These are phyloP conservation scores for Crossocerus cetratus DNA, from an alignment of 2,888 invertebrate genomes.

Conservation along the genomic window DNA sequence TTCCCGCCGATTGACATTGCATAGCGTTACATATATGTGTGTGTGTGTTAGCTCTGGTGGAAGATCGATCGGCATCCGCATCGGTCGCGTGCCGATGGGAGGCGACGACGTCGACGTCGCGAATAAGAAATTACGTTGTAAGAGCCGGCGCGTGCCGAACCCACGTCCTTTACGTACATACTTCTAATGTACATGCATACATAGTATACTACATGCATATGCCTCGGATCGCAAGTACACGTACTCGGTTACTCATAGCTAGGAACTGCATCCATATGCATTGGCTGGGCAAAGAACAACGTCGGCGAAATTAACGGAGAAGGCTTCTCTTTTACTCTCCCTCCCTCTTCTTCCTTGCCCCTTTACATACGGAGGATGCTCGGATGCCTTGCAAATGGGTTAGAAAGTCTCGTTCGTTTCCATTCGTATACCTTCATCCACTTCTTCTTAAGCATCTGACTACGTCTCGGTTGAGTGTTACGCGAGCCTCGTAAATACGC, in stretches of 20 bases:
- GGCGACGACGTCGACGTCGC: slow-evolving; percentile 52
- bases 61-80: slow-evolving; percentile 51
- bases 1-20: slow-evolving; percentile 17
- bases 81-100: slow-evolving; percentile 56
- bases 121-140: slow-evolving; percentile 61
- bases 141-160: slow-evolving; percentile 55
- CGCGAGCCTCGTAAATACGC: slow-evolving; percentile 1
- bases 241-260: neutral
- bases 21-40: slow-evolving; percentile 27
- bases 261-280: slow-evolving; percentile 53
- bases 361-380: slow-evolving; percentile 1
- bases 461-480: neutral
- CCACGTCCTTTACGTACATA: slow-evolving; percentile 13
- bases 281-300: slow-evolving; percentile 52
- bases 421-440: slow-evolving; percentile 4
- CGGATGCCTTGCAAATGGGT: slow-evolving; percentile 43
- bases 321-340: too few species aligned
- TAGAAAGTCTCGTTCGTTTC: slow-evolving; percentile 41
- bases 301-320: slow-evolving; percentile 53
- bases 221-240: slow-evolving; percentile 13
- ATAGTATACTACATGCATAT: too few species aligned
- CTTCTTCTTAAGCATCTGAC: neutral
- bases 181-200: slow-evolving; percentile 1
- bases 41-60: slow-evolving; percentile 2
- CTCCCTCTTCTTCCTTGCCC: too few species aligned